Conservation (phyloP, 2,113 vertebrate genomes). For the Chaetorhynchus papuensis region DNA sequence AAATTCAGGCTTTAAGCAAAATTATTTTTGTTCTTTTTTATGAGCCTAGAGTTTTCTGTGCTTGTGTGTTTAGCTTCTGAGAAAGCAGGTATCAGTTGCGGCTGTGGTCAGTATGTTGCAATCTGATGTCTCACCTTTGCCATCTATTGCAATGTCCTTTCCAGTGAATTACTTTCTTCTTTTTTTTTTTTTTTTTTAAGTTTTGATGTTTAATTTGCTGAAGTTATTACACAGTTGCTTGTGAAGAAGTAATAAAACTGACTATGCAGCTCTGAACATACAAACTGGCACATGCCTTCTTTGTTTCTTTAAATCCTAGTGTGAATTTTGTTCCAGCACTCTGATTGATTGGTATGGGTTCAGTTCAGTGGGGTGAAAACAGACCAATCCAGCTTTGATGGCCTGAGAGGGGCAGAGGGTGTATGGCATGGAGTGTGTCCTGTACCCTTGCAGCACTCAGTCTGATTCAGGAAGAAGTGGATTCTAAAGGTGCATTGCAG, state of each 20-base stretch:
- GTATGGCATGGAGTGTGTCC: accelerated
- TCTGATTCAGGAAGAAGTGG: not conserved
- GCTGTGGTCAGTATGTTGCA: not conserved
- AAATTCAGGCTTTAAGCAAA: not conserved
- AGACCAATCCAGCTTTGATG: not conserved
- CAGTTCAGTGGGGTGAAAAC: not conserved
- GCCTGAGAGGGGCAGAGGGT: not conserved
- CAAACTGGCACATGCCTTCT: not conserved
- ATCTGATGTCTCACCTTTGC: not conserved
- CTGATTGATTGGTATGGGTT: not conserved
- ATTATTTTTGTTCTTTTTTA: not conserved
- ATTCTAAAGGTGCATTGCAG: not conserved
- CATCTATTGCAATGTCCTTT: not conserved
- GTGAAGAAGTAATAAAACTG: not conserved
- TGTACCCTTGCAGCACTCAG: not conserved
- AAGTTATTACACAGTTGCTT: not conserved
- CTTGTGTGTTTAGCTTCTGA: not conserved
- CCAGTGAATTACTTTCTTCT: not conserved
- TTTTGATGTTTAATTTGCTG: not conserved
- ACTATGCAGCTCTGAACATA: not conserved
- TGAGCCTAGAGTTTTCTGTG: not conserved
- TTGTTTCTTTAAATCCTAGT: not conserved
- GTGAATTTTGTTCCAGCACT: not conserved
- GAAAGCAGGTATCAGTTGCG: not conserved
- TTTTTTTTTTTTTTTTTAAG: not conserved